Conservation (phyloP, 37 sponge, comb jelly and placozoan genomes). For the Oscarella lobularis region DNA sequence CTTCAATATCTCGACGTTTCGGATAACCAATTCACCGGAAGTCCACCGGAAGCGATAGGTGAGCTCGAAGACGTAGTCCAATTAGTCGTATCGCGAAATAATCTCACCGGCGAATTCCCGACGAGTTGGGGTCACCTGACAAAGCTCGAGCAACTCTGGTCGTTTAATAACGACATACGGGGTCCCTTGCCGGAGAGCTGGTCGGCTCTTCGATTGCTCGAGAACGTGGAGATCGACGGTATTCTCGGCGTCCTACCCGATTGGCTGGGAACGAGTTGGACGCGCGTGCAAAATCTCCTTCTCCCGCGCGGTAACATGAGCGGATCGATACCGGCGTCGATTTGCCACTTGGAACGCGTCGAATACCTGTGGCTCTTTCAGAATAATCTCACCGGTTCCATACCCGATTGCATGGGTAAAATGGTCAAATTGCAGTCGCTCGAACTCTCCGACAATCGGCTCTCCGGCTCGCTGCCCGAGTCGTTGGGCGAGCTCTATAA, state of each 20-base stretch:
- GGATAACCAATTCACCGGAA: not conserved
- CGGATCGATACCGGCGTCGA: slow-evolving; percentile 27
- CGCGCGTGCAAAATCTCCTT: slow-evolving; percentile 15
- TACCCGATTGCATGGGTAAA: slow-evolving; percentile 45
- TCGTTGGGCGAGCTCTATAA: slow-evolving; percentile 17
- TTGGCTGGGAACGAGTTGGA: slow-evolving; percentile 43
- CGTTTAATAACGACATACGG: slow-evolving; percentile 28
- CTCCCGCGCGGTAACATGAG: slow-evolving; percentile 34
- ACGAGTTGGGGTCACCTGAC: slow-evolving; percentile 19
- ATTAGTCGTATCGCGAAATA: slow-evolving; percentile 40
- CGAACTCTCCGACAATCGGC: slow-evolving; percentile 38
- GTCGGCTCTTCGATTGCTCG: too few species aligned
- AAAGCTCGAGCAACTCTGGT: slow-evolving; percentile 34
- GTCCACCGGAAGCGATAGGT: not conserved
- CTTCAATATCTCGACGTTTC: slow-evolving; percentile 28
- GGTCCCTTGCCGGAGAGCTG: slow-evolving; percentile 36
- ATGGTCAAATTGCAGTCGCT: slow-evolving; percentile 20
- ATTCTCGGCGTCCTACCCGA: slow-evolving; percentile 38
- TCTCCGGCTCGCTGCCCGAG: slow-evolving; percentile 52
- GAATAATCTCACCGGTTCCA: slow-evolving; percentile 26
- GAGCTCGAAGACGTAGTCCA: not conserved
- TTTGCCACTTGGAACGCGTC: slow-evolving; percentile 33
- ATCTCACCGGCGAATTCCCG: slow-evolving; percentile 43
- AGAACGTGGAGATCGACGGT: slow-evolving; percentile 12
- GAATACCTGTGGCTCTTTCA: slow-evolving; percentile 39